Evolutionary conservation across 1,140 invertebrate genomes (phyloP).

Genomic region (Scaptomyza graminum): DNA sequence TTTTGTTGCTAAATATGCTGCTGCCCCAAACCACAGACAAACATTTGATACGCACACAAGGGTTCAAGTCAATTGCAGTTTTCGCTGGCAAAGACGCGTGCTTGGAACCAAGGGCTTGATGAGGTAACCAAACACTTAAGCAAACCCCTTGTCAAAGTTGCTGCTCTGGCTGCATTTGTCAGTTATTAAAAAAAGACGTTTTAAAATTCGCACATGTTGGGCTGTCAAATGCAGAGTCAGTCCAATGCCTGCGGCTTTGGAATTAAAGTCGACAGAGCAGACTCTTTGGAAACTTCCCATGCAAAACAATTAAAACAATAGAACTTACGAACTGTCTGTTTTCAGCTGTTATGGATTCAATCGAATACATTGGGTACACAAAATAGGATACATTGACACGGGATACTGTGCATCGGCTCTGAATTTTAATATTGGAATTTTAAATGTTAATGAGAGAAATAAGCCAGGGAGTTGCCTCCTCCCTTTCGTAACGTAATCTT

Average conservation of each 20-base stretch:
- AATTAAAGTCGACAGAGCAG: conserved; percentile 72
- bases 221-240: conserved; percentile 61
- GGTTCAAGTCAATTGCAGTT: conserved; percentile 76
- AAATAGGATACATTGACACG: conserved; percentile 33
- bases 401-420: conserved; percentile 9
- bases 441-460: conserved; percentile 62
- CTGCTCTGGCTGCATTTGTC: conserved; percentile 59
- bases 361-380: conserved; percentile 58
- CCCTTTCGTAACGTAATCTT: not conserved
- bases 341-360: conserved; percentile 76
- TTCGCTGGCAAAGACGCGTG: conserved; percentile 41
- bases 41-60: too few relatives aligned
- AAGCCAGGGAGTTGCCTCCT: conserved; percentile 18
- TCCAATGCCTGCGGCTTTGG: conserved; percentile 39
- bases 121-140: conserved; percentile 54
- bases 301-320: conserved; percentile 78
- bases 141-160: conserved; percentile 12
- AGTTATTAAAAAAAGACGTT: conserved; percentile 51
- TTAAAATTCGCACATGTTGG: conserved; percentile 38
- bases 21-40: conserved; percentile 71
- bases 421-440: conserved; percentile 61
- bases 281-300: conserved; percentile 67
- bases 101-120: conserved; percentile 1
- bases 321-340: conserved; percentile 68
- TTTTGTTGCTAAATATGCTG: too few relatives aligned